Evolutionary conservation across 2,888 invertebrate species (phyloP).

Genomic region (Branchinecta sandiegonensis): DNA sequence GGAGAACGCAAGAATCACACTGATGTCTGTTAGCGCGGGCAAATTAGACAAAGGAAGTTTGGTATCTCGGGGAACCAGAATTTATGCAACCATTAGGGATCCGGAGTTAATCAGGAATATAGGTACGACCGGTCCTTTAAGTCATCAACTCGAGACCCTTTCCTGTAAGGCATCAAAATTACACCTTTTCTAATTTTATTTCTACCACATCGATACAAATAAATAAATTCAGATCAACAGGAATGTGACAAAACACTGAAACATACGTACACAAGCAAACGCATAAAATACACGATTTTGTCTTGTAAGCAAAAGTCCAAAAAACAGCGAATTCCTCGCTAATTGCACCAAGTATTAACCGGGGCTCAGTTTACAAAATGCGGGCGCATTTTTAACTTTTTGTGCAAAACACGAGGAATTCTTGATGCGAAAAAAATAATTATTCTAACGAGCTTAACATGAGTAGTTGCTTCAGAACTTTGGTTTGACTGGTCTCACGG

Average conservation of each 20-base stretch:
- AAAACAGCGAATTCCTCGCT: background rate
- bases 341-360: background rate
- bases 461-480: conserved; percentile 92
- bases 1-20: no score
- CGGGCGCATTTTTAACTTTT: background rate
- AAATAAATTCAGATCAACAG: background rate
- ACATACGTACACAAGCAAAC: background rate
- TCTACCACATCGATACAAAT: conserved; percentile 13
- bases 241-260: conserved; percentile 10
- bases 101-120: no score
- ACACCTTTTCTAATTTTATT: background rate
- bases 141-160: no score
- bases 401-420: background rate
- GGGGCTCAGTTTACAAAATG: background rate
- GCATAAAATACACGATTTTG: conserved; percentile 1
- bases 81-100: no score
- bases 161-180: no score
- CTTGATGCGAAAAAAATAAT: conserved; percentile 25
- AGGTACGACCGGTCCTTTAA: no score
- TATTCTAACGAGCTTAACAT: conserved; percentile 95
- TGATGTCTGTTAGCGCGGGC: no score
- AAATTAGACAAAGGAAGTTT: no score
- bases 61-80: no score
- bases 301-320: conserved; percentile 1
- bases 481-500: conserved; percentile 96